Percentiles rank a stretch among this genome's conserved stretches.
Conservation (phyloP, 2,113 vertebrate genomes). For the Micromys minutus region DNA sequence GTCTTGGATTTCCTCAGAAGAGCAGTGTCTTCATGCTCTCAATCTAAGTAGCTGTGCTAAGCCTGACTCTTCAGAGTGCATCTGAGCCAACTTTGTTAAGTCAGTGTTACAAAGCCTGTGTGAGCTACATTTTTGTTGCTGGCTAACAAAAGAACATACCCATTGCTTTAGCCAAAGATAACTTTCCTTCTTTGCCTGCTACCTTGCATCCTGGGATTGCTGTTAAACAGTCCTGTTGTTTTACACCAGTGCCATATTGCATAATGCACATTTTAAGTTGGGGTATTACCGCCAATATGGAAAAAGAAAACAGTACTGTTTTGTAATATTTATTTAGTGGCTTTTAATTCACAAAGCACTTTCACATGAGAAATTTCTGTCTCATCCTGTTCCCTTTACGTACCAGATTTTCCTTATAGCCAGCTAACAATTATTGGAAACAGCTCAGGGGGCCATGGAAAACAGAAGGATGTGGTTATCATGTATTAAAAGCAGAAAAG, state of each 20-base stretch:
- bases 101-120: background rate
- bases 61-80: background rate
- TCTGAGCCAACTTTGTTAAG: background rate
- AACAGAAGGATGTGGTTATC: background rate
- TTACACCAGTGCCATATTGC: background rate
- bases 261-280: background rate
- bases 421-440: background rate
- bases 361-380: background rate
- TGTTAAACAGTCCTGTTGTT: background rate
- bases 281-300: no score
- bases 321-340: background rate
- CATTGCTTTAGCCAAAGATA: background rate
- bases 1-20: background rate
- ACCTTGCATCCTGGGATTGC: background rate
- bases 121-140: background rate
- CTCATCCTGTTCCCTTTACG: background rate
- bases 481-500: slow-evolving; percentile 35
- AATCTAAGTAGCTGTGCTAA: background rate
- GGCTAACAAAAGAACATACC: background rate
- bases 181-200: background rate
- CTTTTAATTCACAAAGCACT: background rate
- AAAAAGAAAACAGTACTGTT: background rate
- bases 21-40: background rate
- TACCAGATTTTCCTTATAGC: slow-evolving; percentile 38
- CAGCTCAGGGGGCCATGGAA: background rate